Base-by-base conservation (phyloP, 2,888 invertebrate species). In the Drosophila kambysellisi region DNA sequence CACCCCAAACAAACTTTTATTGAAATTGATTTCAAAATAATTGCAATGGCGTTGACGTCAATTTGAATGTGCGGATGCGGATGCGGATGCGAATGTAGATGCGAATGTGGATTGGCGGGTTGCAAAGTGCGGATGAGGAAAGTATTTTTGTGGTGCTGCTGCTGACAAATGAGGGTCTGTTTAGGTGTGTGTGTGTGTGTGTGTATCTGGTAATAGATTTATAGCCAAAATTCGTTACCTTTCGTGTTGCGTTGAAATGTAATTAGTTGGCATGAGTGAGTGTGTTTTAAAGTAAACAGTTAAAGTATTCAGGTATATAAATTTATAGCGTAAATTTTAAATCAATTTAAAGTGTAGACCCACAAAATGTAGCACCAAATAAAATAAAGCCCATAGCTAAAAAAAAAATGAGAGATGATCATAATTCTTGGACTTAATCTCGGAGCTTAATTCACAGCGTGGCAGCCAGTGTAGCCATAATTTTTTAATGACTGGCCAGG, bases 11-110 rank as follows among this genome's bases (percentile, higher is more conserved):
- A 56, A 56, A 87, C 83, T 91, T 89, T 88, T 88, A 83, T 88
- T 89, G 88, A 83, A 91, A 91, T 88, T 90, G 88, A 88, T 91
- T 89, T 85, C 79, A 65, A 83, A 83, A 89, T 90, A 91, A 88
- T 91, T 85, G 91, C 86, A 76, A 79, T 82, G 82, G 80, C 80
- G 85, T 82, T 82, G 83, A 85, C 78, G 86, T 72, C 82, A 76
- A 84, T 90, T 90, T 87, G 72, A 82, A 87, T 82, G 76, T 68
- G 62, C 60, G 57, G 51, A 39, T 57, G 54, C 9, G 54, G n/a
- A 66, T 57, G 46, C n/a, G 51, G 12, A 52, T 51, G 56, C 29
- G 15, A 25, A 6, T 46, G 11, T 53, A 25, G 20, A 25, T 25
- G 50, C 32, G 54, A n/a, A 41, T 43, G 56, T 3, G 65, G 8